Conservation (phyloP, 2,888 invertebrate species). For the Scelioninae gen. 1 region DNA sequence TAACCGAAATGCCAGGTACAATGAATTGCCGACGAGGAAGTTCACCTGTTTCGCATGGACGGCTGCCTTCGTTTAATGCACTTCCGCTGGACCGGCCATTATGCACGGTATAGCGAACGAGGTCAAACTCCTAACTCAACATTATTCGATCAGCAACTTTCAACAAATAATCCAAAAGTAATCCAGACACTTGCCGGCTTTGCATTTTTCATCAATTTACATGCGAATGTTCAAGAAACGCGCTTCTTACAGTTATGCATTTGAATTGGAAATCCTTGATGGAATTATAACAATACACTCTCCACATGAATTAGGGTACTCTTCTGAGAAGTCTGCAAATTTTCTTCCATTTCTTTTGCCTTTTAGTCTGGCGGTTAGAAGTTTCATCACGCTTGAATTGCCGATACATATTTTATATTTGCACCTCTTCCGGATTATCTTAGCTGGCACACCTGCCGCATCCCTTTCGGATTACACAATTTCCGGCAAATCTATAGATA, state of each 20-base stretch:
- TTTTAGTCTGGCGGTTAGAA: slow-evolving; percentile 13
- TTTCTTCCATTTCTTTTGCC: slow-evolving; percentile 9
- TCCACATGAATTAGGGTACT: slow-evolving; percentile 24
- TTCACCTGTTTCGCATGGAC: slow-evolving; percentile 77
- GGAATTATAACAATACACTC: slow-evolving; percentile 29
- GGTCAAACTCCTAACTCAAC: slow-evolving; percentile 62
- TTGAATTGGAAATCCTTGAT: slow-evolving; percentile 37
- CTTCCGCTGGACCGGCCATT: slow-evolving; percentile 73
- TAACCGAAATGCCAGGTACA: slow-evolving; percentile 76
- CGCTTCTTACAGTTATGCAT: slow-evolving; percentile 22
- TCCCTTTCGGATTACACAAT: background rate
- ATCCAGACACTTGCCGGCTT: slow-evolving; percentile 53
- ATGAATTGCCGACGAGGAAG: slow-evolving; percentile 75
- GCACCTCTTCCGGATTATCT: slow-evolving; percentile 53
- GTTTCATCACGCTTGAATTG: slow-evolving; percentile 73
- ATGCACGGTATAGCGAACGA: slow-evolving; percentile 52
- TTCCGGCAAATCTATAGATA: background rate
- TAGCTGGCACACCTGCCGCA: slow-evolving; percentile 78
- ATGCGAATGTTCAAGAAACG: slow-evolving; percentile 31
- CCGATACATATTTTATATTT: slow-evolving; percentile 72
- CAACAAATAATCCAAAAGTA: slow-evolving; percentile 58
- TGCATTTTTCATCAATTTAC: slow-evolving; percentile 53
- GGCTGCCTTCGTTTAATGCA: slow-evolving; percentile 77
- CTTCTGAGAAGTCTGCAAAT: background rate
- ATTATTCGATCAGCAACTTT: slow-evolving; percentile 64